Evolutionary conservation across 2,113 vertebrate genomes (phyloP).

Genomic region (Sceloporus tristichus): DNA sequence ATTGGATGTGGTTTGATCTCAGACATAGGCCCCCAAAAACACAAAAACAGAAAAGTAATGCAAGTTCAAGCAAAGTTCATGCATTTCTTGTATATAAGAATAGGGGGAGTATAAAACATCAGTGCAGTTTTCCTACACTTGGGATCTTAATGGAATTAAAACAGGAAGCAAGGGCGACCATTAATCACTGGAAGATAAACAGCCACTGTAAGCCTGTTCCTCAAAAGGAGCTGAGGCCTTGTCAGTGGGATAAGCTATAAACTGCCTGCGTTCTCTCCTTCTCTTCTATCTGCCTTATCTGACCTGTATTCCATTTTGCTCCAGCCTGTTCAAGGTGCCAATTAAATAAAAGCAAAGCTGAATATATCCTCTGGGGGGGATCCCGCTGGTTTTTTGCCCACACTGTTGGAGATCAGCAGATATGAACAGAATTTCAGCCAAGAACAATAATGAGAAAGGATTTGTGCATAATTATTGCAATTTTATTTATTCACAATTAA

Average conservation of each 20-base stretch:
- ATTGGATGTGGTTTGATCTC: neutral
- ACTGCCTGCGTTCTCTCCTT: neutral
- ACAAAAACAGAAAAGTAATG: neutral
- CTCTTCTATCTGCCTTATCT: neutral
- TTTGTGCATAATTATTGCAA: neutral
- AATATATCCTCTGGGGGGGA: neutral
- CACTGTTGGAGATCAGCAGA: neutral
- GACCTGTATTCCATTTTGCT: neutral
- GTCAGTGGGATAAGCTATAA: neutral
- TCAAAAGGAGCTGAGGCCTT: constrained; percentile 12
- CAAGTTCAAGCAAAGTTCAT: constrained; percentile 21
- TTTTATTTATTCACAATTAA: neutral
- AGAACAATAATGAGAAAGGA: neutral
- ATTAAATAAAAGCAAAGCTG: neutral
- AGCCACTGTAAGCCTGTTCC: constrained; percentile 62
- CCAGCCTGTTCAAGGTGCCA: neutral
- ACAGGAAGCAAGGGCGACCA: constrained; percentile 64
- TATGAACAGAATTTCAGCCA: neutral
- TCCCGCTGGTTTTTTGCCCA: neutral
- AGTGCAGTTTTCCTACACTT: constrained; percentile 52
- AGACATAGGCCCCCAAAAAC: neutral
- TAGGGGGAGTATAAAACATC: constrained; percentile 47
- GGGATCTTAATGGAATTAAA: constrained; percentile 73
- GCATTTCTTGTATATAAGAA: constrained; percentile 14
- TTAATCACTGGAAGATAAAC: constrained; percentile 75